These are phyloP conservation scores for Colletes gigas DNA, from an alignment of 1,140 invertebrate species.

Conservation along the genomic window DNA sequence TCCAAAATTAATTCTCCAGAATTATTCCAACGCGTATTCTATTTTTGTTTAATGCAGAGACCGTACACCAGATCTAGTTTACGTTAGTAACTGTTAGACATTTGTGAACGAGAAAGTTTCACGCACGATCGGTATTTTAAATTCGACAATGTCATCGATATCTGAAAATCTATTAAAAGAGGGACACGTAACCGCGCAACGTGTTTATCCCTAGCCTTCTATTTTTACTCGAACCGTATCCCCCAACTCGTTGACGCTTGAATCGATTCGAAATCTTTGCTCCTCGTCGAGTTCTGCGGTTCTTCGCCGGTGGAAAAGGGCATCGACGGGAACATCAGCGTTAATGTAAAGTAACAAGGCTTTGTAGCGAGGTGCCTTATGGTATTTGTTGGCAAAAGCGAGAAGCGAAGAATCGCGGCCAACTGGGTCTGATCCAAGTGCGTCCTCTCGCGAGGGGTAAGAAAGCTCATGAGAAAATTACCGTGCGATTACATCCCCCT, in stretches of 20 bases:
- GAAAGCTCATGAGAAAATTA: slow-evolving; percentile 76
- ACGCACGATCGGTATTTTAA: too few species aligned
- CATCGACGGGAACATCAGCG: slow-evolving; percentile 13
- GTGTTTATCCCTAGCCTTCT: background rate
- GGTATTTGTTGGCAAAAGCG: slow-evolving; percentile 64
- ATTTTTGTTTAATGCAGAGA: too few species aligned
- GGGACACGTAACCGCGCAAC: background rate
- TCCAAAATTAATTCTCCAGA: too few species aligned
- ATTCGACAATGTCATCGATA: background rate
- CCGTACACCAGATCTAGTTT: too few species aligned
- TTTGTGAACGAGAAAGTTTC: too few species aligned
- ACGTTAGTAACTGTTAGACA: too few species aligned
- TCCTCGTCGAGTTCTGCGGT: slow-evolving; percentile 28
- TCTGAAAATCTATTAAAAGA: background rate
- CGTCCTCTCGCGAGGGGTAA: slow-evolving; percentile 68
- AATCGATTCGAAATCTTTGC: slow-evolving; percentile 37
- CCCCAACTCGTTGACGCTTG: background rate
- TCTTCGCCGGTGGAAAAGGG: slow-evolving; percentile 19
- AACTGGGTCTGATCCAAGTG: slow-evolving; percentile 76
- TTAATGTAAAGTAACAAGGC: slow-evolving; percentile 43
- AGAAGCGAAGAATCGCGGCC: slow-evolving; percentile 67
- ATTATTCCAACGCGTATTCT: too few species aligned
- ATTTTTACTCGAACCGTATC: slow-evolving; percentile 18
- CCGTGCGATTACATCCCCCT: slow-evolving; percentile 71
- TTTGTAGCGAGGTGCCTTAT: slow-evolving; percentile 59